Evolutionary conservation across 1,140 invertebrate species (phyloP), one percentile per base, ranked within the genome.

Genomic region (Aphelinus atriplicis): DNA sequence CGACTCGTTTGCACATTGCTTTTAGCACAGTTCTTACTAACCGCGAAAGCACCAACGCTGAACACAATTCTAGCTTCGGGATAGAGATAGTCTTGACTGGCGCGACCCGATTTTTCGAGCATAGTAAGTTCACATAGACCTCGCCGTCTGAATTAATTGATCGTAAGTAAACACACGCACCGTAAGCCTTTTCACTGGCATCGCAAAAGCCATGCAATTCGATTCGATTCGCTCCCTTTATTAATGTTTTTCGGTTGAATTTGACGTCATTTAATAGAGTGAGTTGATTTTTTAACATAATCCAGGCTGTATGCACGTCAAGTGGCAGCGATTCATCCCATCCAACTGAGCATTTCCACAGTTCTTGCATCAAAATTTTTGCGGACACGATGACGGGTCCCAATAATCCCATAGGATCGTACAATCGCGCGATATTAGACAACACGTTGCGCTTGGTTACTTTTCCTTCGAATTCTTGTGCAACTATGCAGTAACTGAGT

Each of bases 41-140:
- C 2, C 45, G 45, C 2, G 43, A 4, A 1, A 76, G 26, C 57
- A 76, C 58, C 10, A 69, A 45, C 4, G 75, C 75, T 26, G 70
- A 70, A n/a, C 75, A 73, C 51, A 77, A n/a, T 47, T 73, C 75
- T 1, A 77, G 50, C 7, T 58, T 46, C 9, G 75, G 75, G 7
- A 77, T 10, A 10, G 70, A 56, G 42, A 69, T 73, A 6, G 58
- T 65, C 26, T 73, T 77, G 9, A 73, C 26, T 1, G 71, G 75
- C 1, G 65, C 71, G 0, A 77, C 71, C 0, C 75, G 50, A 43
- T 42, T 63, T 73, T 73, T 72, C 0, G 70, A 63, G 3, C 63
- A 73, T 10, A 66, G 2, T 7, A 73, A 46, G 46, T 63, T 58
- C 1, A 56, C 57, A 3, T 45, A 53, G 43, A n/a, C n/a, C 3